Base-by-base conservation (phyloP, 2,113 vertebrate genomes). In the Bujurquina vittata region DNA sequence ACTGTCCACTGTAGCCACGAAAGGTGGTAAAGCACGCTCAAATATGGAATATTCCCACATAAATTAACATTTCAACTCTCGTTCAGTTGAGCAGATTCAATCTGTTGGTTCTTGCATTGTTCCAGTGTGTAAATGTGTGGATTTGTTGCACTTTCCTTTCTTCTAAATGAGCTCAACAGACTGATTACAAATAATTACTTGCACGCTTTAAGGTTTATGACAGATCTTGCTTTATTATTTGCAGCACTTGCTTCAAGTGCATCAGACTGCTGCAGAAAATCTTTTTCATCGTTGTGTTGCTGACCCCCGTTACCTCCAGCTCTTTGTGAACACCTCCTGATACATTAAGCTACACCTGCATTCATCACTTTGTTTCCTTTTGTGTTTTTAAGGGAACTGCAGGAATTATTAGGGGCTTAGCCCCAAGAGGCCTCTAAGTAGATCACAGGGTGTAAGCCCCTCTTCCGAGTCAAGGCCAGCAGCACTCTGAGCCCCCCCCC, bases 381-480 rank as follows among this genome's bases (percentile, higher is more conserved):
- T 95, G 87, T 94, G 87, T 88, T 81, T 58, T 91, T 63, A 84
- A 84, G 77, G 60, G 80, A 75, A 91, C 88, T 72, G 89, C 91
- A 81, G 90, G 93, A 95, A 95, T 95, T 95, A 95, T 95, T 95
- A 95, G 92, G 78, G 81, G 95, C 94, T 95, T 93, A 95, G 83
- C 92, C 87, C 56, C 11, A 83, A 87, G 91, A 93, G 94, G 91
- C 87, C 94, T 89, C 91, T 89, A 91, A 92, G 93, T 89, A 90
- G 92, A 93, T 95, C 88, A 79, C 67, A 76, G 91, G 90, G 89
- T 92, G 91, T 95, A 95, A 95, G 93, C 93, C 92, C 79, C 91
- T 92, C 91, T 87, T 82, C 81, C 85, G 62, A 93, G 92, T 87
- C 89, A 77, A 83, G 89, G 91, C 93, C 88, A 94, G 87, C 90